phyloP scores from a whole-genome alignment of 2,888 invertebrate genomes.

The Erebia epiphron region DNA sequence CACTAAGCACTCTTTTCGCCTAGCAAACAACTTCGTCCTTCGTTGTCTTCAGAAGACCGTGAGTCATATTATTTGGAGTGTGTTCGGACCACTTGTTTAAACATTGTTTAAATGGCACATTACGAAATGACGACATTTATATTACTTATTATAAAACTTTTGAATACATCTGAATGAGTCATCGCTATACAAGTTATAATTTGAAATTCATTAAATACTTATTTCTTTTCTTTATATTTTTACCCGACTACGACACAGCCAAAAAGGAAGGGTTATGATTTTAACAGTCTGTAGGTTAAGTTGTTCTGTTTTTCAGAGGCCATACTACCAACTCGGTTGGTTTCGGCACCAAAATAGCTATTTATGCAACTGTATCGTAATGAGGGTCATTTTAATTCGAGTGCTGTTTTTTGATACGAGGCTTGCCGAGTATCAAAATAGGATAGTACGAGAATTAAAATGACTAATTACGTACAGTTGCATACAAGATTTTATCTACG shows the following conservation, averaged over 20 bases:
- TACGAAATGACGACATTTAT: conserved; percentile 15
- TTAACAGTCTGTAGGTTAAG: too few relatives aligned
- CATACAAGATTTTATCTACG: too few relatives aligned
- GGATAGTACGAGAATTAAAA: too few relatives aligned
- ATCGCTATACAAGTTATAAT: neutral
- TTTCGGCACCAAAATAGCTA: too few relatives aligned
- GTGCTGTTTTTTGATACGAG: too few relatives aligned
- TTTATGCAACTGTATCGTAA: too few relatives aligned
- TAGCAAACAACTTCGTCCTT: conserved; percentile 18
- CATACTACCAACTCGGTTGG: too few relatives aligned
- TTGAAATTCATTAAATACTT: neutral
- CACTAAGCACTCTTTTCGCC: neutral
- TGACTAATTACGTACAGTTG: too few relatives aligned
- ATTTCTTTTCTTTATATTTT: too few relatives aligned
- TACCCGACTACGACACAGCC: neutral
- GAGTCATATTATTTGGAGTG: conserved; percentile 15
- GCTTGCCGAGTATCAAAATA: too few relatives aligned
- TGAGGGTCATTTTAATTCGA: too few relatives aligned
- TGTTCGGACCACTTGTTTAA: conserved; percentile 14
- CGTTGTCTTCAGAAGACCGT: conserved; percentile 3
- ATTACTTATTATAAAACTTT: neutral
- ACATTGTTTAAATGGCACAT: conserved; percentile 19
- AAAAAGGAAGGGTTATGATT: neutral
- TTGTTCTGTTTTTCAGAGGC: too few relatives aligned
- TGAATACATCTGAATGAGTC: conserved; percentile 2